Evolutionary conservation across 92 coral and sea anemone species (phyloP).

Genomic region (Epizoanthus ramosus): DNA sequence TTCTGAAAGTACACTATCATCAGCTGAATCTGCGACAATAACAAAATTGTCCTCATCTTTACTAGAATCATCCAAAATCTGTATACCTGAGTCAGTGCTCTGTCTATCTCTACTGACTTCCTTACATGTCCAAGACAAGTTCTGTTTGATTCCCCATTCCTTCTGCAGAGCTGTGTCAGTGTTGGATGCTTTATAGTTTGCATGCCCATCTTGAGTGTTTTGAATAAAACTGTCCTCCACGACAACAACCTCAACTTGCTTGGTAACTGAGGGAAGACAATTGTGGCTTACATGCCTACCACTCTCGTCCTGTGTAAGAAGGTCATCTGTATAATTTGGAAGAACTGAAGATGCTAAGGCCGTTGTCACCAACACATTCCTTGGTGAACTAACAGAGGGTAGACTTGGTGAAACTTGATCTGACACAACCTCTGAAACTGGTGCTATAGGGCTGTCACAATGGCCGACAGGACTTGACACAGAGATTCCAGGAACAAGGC

Average conservation of each 20-base stretch:
- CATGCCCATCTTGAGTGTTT: background rate
- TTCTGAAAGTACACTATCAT: background rate
- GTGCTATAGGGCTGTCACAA: background rate
- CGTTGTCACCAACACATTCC: too few relatives aligned
- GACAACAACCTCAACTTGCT: too few relatives aligned
- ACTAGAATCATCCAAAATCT: background rate
- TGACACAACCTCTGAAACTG: slow-evolving; percentile 1
- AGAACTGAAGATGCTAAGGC: too few relatives aligned
- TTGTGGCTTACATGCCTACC: too few relatives aligned
- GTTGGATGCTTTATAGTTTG: background rate
- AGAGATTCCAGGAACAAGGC: background rate
- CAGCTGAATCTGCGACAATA: background rate
- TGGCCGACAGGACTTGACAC: background rate
- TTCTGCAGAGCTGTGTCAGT: background rate
- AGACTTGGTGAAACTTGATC: background rate
- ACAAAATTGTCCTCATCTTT: slow-evolving; percentile 8
- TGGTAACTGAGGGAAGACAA: too few relatives aligned
- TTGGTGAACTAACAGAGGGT: too few relatives aligned
- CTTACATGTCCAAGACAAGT: background rate
- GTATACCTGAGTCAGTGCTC: slow-evolving; percentile 13
- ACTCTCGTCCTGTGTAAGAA: too few relatives aligned
- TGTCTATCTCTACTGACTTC: background rate
- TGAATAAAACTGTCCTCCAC: too few relatives aligned
- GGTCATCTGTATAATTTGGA: too few relatives aligned
- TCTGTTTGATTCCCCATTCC: too few relatives aligned